Base-by-base conservation (phyloP, 2,888 invertebrate species). In the Eledona agricola region DNA sequence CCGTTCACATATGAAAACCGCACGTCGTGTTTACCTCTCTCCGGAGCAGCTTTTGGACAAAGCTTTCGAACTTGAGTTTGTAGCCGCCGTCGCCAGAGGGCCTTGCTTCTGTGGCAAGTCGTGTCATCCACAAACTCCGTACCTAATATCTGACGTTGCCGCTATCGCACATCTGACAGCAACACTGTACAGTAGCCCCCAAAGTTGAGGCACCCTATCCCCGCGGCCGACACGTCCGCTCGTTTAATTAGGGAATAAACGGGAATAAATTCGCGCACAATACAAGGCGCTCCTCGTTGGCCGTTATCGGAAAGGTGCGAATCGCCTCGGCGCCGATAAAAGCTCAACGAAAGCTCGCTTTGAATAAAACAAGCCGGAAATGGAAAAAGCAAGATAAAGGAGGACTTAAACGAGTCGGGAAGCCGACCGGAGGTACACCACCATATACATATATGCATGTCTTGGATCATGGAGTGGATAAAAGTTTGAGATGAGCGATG, bases 281-380 rank as follows among this genome's bases (percentile, higher is more conserved):
- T 31, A 22, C 22, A 51, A 45, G 31, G 9, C 19, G n/a, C n/a
- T n/a, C n/a, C n/a, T n/a, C n/a, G n/a, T n/a, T n/a, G n/a, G n/a
- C 12, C 20, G 34, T 53, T 53, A 53, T 53, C 53, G 53, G 22
- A 35, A 53, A 53, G 53, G 53, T 53, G 53, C 25, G 53, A 53
- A 52, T 52, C 28, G 46, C 46, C 52, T 43, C 35, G 28, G 23
- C 47, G n/a, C 47, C 54, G 54, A 54, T 54, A 54, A 49, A 49
- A 50, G 49, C 50, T 25, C 50, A 38, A 35, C 45, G 51, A 55
- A 51, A 55, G 50, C 55, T 55, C 22, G 55, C 55, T 68, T 65
- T 70, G 71, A 71, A 71, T 71, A 71, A 71, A 71, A 70, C 69
- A 71, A 70, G 61, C 65, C 65, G 69, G 68, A 68, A 69, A 70